phyloP scores from a whole-genome alignment of 2,888 invertebrate genomes.

The Brachyopa scutellaris region DNA sequence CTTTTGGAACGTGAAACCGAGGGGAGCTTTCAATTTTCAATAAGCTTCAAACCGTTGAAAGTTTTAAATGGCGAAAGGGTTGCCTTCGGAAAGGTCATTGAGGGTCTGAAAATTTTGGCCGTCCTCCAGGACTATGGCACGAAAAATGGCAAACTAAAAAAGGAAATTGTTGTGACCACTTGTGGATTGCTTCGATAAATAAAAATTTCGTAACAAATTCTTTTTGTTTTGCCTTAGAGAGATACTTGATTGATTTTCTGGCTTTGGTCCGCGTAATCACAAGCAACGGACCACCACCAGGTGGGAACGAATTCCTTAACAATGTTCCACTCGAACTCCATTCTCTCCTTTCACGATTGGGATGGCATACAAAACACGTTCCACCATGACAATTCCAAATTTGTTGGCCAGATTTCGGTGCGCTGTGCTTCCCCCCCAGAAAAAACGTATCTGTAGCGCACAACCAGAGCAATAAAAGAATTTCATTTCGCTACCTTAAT shows the following conservation, averaged over 20 bases:
- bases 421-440: not conserved
- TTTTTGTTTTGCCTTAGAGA: too few species aligned
- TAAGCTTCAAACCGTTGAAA: constrained; percentile 78
- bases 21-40: constrained; percentile 75
- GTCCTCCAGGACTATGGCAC: constrained; percentile 77
- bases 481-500: constrained; percentile 69
- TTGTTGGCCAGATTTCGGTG: constrained; percentile 31
- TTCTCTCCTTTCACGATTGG: constrained; percentile 20
- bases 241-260: too few species aligned
- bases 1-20: constrained; percentile 9
- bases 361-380: constrained; percentile 26
- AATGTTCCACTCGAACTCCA: not conserved
- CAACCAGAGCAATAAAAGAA: constrained; percentile 47
- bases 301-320: too few species aligned
- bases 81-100: constrained; percentile 77
- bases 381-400: constrained; percentile 47
- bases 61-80: constrained; percentile 75
- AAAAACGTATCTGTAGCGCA: constrained; percentile 20
- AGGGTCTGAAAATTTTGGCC: constrained; percentile 75
- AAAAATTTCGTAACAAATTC: constrained; percentile 8
- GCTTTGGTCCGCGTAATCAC: too few species aligned
- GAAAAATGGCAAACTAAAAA: constrained; percentile 76
- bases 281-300: too few species aligned
- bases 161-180: constrained; percentile 74
- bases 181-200: constrained; percentile 75